Conservation (phyloP, 2,888 invertebrate species). For the Pristionchus mayeri region DNA sequence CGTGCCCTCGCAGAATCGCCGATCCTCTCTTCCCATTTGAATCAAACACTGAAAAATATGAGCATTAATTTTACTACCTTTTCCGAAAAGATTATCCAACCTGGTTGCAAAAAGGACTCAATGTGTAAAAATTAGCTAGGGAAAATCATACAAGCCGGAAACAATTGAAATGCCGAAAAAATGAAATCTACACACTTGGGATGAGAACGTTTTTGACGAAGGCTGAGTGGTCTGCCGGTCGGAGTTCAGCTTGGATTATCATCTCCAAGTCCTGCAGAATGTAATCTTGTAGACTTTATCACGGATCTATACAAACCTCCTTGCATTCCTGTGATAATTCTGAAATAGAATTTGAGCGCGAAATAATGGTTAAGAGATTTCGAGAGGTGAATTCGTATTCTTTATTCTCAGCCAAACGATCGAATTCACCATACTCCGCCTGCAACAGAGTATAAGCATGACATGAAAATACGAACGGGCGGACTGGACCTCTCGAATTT, state of each 20-base stretch:
- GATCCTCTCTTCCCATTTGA: background rate
- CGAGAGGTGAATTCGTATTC: background rate
- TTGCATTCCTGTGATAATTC: background rate
- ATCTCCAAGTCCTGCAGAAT: background rate
- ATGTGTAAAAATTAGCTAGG: background rate
- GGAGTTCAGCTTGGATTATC: background rate
- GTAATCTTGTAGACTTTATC: background rate
- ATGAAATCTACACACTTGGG: background rate
- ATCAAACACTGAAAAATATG: background rate
- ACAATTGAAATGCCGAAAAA: background rate
- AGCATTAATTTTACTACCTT: too few species aligned
- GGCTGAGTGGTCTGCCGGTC: background rate
- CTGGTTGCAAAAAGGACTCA: too few species aligned
- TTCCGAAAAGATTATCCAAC: too few species aligned
- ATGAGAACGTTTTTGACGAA: background rate
- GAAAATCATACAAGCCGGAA: too few species aligned
- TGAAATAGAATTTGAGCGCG: background rate
- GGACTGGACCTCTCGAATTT: background rate
- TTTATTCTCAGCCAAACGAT: background rate
- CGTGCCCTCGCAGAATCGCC: slow-evolving; percentile 9
- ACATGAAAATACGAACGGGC: background rate
- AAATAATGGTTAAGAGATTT: background rate
- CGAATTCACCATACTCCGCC: background rate
- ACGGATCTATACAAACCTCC: background rate
- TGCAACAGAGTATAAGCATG: background rate